Base-by-base conservation (phyloP, 2,888 invertebrate genomes). In the Cerceris ruficornis region DNA sequence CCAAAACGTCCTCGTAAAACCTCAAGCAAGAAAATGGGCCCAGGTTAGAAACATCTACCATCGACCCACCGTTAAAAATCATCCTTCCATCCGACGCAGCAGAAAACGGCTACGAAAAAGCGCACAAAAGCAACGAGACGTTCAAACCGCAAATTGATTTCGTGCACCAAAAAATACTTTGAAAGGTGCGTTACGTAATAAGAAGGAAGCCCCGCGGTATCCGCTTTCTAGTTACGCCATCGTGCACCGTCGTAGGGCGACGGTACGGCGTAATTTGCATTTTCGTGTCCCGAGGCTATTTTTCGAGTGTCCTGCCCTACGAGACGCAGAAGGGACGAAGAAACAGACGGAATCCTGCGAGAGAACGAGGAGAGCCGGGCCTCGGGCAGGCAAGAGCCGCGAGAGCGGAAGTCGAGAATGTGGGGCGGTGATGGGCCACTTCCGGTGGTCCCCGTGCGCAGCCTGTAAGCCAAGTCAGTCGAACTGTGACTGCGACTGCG, bases 341-440 rank as follows among this genome's bases (percentile, higher is more conserved):
- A 59, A 55, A 60, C 64, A 39, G 55, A n/a, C 41, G 69, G 66
- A 49, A 52, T 46, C 69, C 66, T 43, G 70, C 43, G 49, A 41
- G 57, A 61, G 64, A 60, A 28, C 60, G 50, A 52, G 13, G 71
- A 60, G 62, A 65, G 59, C 28, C 55, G 42, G 43, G 46, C n/a
- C 50, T 42, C 74, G 58, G 49, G 43, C 43, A 68, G 69, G 76
- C 77, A 64, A 76, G 81, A 75, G 81, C 28, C 84, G 84, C 78
- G 80, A 80, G 86, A 88, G 86, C 89, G 90, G 90, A 90, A 90
- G 90, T 87, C 80, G 87, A 66, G 88, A 88, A 88, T 90, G 88
- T 88, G 89, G 89, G 90, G 87, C 89, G 88, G 90, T 90, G 90
- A 90, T 90, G 90, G 90, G 90, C 87, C 87, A 82, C 88, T 90